Conservation (phyloP, 2,888 invertebrate genomes). For the Melanotus villosus region DNA sequence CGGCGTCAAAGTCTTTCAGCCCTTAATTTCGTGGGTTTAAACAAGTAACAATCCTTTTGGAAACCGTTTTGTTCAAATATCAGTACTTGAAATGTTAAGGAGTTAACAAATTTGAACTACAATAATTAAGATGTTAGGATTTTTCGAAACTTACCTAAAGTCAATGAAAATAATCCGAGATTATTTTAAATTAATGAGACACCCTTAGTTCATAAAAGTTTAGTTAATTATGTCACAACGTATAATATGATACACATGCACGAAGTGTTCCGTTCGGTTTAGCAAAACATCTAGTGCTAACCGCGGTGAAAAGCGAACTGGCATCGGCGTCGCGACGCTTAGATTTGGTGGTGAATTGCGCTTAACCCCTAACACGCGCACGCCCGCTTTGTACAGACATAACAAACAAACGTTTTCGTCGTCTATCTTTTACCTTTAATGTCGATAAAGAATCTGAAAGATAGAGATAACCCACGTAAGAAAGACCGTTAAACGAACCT, state of each 20-base stretch:
- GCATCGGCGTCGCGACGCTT: slow-evolving; percentile 36
- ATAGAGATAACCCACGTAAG: slow-evolving; percentile 16
- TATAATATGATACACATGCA: slow-evolving; percentile 11
- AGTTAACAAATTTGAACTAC: no score
- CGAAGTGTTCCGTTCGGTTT: slow-evolving; percentile 10
- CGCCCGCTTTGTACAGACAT: slow-evolving; percentile 30
- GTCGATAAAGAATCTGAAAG: slow-evolving; percentile 12
- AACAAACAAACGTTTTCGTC: slow-evolving; percentile 27
- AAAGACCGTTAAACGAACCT: slow-evolving; percentile 12
- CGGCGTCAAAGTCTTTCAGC: neutral
- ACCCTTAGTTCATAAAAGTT: slow-evolving; percentile 7
- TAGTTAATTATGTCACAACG: slow-evolving; percentile 16
- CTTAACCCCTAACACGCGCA: slow-evolving; percentile 37
- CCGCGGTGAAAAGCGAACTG: slow-evolving; percentile 32
- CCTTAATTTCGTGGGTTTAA: neutral
- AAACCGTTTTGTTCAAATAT: no score
- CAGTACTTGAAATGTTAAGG: no score
- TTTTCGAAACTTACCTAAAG: neutral
- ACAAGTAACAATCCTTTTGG: no score
- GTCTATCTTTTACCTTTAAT: slow-evolving; percentile 23
- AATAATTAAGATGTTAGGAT: no score
- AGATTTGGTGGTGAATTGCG: slow-evolving; percentile 35
- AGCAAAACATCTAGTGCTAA: slow-evolving; percentile 8
- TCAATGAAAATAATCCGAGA: neutral
- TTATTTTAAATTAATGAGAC: neutral